A percentile compares a stretch with the other conserved stretches of the same genome.
Conservation (phyloP, 2,888 invertebrate species). For the Cephus nigrinus region DNA sequence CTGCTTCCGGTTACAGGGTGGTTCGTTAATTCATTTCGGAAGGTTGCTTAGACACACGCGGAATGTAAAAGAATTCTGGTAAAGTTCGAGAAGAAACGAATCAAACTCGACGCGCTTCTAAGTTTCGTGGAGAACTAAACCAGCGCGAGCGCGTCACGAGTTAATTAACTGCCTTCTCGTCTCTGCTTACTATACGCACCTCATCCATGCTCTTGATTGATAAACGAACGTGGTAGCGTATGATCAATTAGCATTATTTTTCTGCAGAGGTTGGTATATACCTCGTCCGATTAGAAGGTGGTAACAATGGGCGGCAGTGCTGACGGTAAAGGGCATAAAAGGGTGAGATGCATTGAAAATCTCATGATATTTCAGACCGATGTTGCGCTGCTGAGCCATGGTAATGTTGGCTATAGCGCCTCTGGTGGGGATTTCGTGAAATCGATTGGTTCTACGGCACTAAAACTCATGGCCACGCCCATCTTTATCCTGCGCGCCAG, state of each 20-base stretch:
- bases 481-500: slow-evolving; percentile 21
- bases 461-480: slow-evolving; percentile 44
- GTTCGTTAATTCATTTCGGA: background rate
- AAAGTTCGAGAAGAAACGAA: background rate
- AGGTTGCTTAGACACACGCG: background rate
- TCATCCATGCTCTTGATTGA: slow-evolving; percentile 6
- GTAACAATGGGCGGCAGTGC: background rate
- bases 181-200: background rate
- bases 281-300: slow-evolving; percentile 1
- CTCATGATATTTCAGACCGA: background rate
- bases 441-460: slow-evolving; percentile 57
- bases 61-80: background rate
- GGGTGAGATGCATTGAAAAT: background rate
- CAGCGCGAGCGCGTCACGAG: background rate
- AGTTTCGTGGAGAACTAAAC: background rate
- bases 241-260: slow-evolving; percentile 39
- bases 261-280: slow-evolving; percentile 28
- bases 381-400: slow-evolving; percentile 14
- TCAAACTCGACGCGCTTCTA: background rate
- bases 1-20: background rate
- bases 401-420: slow-evolving; percentile 5
- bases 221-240: slow-evolving; percentile 21
- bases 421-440: slow-evolving; percentile 48
- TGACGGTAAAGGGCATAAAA: background rate
- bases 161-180: background rate